Percentiles rank a stretch among this genome's conserved stretches.
phyloP scores from a whole-genome alignment of 2,113 vertebrate genomes.

The Craseonycteris thonglongyai region DNA sequence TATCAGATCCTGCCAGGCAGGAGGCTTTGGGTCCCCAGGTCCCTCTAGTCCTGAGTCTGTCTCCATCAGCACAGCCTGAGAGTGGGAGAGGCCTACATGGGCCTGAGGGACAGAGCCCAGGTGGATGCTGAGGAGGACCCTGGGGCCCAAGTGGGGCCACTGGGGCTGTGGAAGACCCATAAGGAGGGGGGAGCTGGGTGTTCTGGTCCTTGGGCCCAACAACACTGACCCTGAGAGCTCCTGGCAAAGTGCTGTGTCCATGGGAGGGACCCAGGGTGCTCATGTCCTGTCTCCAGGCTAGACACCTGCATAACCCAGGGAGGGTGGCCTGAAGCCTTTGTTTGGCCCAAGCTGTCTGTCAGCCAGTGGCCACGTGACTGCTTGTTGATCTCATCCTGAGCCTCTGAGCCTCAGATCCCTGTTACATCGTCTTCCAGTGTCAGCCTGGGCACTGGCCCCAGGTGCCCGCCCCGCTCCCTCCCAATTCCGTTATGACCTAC shows the following conservation, averaged over 20 bases:
- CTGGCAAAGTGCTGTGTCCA: not conserved
- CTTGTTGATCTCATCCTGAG: constrained; percentile 65
- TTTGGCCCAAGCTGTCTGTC: constrained; percentile 47
- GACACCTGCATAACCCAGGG: not conserved
- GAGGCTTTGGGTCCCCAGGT: not conserved
- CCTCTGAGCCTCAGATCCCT: constrained; percentile 41
- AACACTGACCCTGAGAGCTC: not conserved
- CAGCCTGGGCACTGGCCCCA: constrained; percentile 39
- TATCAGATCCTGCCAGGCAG: not conserved
- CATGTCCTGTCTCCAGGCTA: not conserved
- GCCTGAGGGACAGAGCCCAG: not conserved
- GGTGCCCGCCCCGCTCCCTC: not conserved
- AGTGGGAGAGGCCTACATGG: not conserved
- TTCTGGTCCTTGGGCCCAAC: not conserved
- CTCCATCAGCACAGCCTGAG: not conserved
- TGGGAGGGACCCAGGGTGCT: not conserved
- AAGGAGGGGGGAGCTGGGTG: not conserved
- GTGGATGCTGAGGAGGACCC: not conserved
- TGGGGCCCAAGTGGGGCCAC: accelerated
- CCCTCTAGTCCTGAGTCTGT: not conserved
- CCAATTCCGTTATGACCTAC: constrained; percentile 15
- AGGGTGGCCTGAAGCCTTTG: not conserved
- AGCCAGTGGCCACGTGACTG: constrained; percentile 24
- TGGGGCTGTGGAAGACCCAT: not conserved
- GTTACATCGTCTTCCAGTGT: constrained; percentile 63